These are phyloP conservation scores for Camponotus pennsylvanicus DNA, from an alignment of 1,140 invertebrate genomes.

Conservation along the genomic window DNA sequence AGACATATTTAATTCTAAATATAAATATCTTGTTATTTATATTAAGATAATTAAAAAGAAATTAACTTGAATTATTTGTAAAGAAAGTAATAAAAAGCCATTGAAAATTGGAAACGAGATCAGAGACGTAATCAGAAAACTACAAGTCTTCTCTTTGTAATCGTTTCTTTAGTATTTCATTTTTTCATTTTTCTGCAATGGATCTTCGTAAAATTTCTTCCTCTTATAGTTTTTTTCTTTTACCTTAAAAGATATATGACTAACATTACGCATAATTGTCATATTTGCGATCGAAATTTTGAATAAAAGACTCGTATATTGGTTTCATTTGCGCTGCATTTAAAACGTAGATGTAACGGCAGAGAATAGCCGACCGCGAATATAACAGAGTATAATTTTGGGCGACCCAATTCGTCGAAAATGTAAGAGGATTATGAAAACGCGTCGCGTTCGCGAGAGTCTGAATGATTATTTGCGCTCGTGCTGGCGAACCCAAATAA, in stretches of 20 bases:
- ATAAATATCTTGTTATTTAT: neutral
- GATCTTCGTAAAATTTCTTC: neutral
- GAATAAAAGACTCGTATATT: constrained; percentile 14
- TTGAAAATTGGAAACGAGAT: neutral
- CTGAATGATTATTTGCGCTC: constrained; percentile 58
- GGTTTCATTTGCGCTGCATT: neutral
- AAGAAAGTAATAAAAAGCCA: neutral
- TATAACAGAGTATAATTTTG: constrained; percentile 69
- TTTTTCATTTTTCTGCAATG: too few relatives aligned
- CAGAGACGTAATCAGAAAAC: neutral
- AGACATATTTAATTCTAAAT: neutral
- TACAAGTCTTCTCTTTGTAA: neutral
- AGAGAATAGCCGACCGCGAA: constrained; percentile 8
- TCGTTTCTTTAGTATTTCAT: neutral
- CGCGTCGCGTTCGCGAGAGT: constrained; percentile 35
- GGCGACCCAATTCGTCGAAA: constrained; percentile 70
- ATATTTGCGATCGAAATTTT: neutral
- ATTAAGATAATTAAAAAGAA: neutral
- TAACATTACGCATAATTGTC: neutral
- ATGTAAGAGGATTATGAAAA: constrained; percentile 76
- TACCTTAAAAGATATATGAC: neutral
- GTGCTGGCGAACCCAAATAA: constrained; percentile 56
- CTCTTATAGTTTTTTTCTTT: neutral
- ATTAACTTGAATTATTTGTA: neutral
- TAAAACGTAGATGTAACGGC: neutral